Evolutionary conservation across 2,797 vertebrate genomes (phyloP), one percentile per base, ranked within the genome.

Genomic region (Periophthalmus magnuspinnatus): DNA sequence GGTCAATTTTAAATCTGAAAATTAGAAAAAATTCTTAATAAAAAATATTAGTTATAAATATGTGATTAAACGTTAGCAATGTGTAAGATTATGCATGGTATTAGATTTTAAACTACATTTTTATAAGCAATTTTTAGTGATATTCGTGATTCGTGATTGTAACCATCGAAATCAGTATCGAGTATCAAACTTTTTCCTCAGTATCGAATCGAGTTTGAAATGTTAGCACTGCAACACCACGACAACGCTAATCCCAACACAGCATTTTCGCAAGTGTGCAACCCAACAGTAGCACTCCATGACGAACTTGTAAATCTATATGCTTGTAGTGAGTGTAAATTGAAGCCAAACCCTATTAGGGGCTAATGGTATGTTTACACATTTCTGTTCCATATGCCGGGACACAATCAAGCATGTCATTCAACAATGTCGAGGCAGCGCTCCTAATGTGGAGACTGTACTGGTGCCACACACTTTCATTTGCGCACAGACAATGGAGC

Each of bases 381-480:
- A 71, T 86, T 83, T 80, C 71, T 65, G 24, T 65, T 72, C 72
- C 74, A 72, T 84, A 81, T 77, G 69, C 80, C 66, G 10, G 77
- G 47, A 84, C 55, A 92, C 75, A 80, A 80, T 90, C 88, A 91
- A 91, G 89, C 90, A 90, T 90, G 86, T 88, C 89, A 81, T 80
- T 81, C 87, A 84, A 89, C 87, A 89, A 82, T 87, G 88, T 86
- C 47, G 77, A 85, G 83, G 86, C 87, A 81, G 80, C 81, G 81
- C 84, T 82, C 83, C 91, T 89, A 91, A 86, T 92, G 81, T 91
- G 86, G 82, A 90, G 90, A 89, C 91, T 93, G 88, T 90, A 86
- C 81, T 86, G 80, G 85, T 87, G 87, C 88, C 88, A 89, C 87
- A 91, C 81, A 92, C 92, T 93, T 93, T 86, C 88, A 92, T 93